Evolutionary conservation across 2,797 vertebrate genomes (phyloP), one percentile per base, ranked within the genome.

Genomic region (Xenops minutus): DNA sequence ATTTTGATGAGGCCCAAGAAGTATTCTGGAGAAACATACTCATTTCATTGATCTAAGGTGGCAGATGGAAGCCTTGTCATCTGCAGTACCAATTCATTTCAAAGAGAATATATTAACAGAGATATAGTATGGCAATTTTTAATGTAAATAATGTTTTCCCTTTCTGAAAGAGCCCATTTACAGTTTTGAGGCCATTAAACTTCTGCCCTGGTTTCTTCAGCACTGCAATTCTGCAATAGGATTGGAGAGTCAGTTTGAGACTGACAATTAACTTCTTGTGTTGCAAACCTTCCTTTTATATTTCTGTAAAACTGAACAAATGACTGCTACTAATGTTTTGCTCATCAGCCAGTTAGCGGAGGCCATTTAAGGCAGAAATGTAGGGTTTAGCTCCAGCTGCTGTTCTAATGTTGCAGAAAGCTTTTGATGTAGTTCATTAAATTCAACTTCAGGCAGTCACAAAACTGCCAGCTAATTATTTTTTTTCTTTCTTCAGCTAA

Each of bases 361-460:
- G 10, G 71, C 93, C 78, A 92, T 95, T 89, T 80, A 75, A 89
- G 61, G 74, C 85, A 95, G 92, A 91, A 92, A 83, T 24, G 22
- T 36, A 49, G 43, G 46, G 49, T 72, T 89, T 93, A 94, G 59
- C 81, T 95, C 95, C 77, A 97, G 93, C 82, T 96, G 83, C 81
- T 97, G 51, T 77, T 82, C 77, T 96, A 96, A 97, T 96, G 95
- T 93, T 94, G 80, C 93, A 96, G 95, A 97, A 97, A 96, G 62
- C 56, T 95, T 95, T 82, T 69, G 88, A 90, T 94, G 85, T 88
- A 95, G 88, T 85, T 96, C 96, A 97, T 98, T 97, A 97, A 96
- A 93, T 93, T 93, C 93, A 94, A 96, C 96, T 97, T 93, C 83
- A 97, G 93, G 96, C 96, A 93, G 73, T 77, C 84, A 83, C 61